Evolutionary conservation across 2,797 vertebrate species (phyloP).

Genomic region (Buphagus erythrorhynchus): DNA sequence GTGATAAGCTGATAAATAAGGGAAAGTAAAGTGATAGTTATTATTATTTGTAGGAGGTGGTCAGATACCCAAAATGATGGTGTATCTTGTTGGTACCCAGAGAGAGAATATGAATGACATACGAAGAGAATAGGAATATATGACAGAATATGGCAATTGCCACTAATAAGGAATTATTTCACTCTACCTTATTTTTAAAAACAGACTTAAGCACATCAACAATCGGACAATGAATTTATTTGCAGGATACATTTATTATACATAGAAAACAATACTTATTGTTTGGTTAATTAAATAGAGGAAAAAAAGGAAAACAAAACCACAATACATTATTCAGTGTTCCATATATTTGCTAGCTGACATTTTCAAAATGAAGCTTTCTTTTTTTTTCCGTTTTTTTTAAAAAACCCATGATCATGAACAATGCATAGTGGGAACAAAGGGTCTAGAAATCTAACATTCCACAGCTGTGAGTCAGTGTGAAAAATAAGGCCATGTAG

Average conservation of each 20-base stretch:
- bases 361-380: conserved; percentile 51
- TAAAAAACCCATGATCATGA: background rate
- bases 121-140: rapidly evolving
- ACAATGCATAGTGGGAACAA: conserved; percentile 64
- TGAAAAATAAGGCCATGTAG: conserved; percentile 50
- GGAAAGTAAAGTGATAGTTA: background rate
- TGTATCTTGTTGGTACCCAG: background rate
- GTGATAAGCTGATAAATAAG: background rate
- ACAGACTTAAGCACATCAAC: conserved; percentile 2
- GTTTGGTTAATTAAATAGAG: conserved; percentile 48
- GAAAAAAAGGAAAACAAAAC: conserved; percentile 29
- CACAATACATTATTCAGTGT: conserved; percentile 53
- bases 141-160: background rate
- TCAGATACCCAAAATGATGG: background rate
- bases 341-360: conserved; percentile 44
- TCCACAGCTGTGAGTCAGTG: conserved; percentile 57
- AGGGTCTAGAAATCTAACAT: conserved; percentile 53
- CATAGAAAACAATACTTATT: conserved; percentile 66
- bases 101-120: background rate
- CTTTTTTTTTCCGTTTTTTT: rapidly evolving
- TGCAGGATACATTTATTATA: conserved; percentile 53
- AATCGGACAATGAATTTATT: conserved; percentile 64
- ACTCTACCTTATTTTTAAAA: conserved; percentile 23
- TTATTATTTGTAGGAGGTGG: background rate
- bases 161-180: background rate